These are phyloP conservation scores for Deilephila porcellus DNA, from an alignment of 2,888 invertebrate species.

Conservation along the genomic window DNA sequence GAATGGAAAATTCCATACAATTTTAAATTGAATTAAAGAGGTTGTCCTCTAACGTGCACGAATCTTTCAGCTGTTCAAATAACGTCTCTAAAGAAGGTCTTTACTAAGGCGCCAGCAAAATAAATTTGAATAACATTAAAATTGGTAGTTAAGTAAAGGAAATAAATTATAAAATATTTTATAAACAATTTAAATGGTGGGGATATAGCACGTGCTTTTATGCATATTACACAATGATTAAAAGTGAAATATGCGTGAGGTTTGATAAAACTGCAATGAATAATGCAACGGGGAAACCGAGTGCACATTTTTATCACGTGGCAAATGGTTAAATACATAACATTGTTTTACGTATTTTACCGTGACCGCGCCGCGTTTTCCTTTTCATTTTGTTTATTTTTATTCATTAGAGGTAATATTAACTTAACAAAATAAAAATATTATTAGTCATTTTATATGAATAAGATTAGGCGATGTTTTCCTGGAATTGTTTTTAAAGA, in stretches of 20 bases:
- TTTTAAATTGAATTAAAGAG: constrained; percentile 34
- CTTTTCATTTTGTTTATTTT: not conserved
- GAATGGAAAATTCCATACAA: constrained; percentile 41
- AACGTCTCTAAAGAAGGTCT: constrained; percentile 35
- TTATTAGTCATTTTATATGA: not conserved
- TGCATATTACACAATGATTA: constrained; percentile 25
- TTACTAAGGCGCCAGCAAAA: not conserved
- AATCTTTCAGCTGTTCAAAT: constrained; percentile 46
- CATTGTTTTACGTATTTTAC: constrained; percentile 24
- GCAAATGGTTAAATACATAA: constrained; percentile 31
- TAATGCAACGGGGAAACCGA: constrained; percentile 17
- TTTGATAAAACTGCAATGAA: constrained; percentile 19
- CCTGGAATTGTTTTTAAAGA: not conserved
- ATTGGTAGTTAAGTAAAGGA: not conserved
- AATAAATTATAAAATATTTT: not conserved
- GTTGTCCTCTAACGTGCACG: constrained; percentile 41
- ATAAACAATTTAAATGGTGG: not conserved
- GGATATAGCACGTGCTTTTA: constrained; percentile 10
- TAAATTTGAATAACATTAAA: not conserved
- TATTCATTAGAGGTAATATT: too few species aligned
- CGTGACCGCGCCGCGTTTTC: not conserved
- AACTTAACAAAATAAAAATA: not conserved
- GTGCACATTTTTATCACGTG: constrained; percentile 26
- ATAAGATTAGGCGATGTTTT: not conserved
- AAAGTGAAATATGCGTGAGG: constrained; percentile 15